Evolutionary conservation across 2,888 invertebrate genomes (phyloP).

Genomic region (Limnephilus marmoratus): DNA sequence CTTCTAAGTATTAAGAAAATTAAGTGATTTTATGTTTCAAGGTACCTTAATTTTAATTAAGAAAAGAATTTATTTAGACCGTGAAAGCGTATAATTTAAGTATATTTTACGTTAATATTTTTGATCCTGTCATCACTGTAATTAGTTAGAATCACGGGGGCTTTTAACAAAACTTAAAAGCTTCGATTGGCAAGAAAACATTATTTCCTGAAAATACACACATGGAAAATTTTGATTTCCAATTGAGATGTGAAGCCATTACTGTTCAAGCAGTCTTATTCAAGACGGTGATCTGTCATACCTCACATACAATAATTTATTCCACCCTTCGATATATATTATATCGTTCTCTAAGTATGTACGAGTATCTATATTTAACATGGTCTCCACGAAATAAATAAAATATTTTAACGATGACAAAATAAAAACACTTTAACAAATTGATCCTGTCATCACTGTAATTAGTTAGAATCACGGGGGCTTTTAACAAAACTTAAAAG

Average conservation of each 20-base stretch:
- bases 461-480: background rate
- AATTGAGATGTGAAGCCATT: background rate
- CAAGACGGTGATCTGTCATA: background rate
- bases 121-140: background rate
- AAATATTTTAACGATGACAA: background rate
- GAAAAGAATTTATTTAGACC: no score
- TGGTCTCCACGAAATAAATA: background rate
- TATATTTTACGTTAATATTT: no score
- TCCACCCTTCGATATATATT: background rate
- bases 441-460: background rate
- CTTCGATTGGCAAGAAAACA: background rate
- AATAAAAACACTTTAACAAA: background rate
- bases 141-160: background rate
- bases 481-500: background rate
- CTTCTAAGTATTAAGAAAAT: no score
- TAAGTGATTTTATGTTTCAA: no score
- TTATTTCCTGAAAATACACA: background rate
- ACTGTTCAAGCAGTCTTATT: background rate
- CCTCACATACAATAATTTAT: background rate
- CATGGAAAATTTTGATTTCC: background rate
- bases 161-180: background rate
- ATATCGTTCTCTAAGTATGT: background rate
- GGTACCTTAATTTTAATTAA: no score
- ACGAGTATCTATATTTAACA: background rate
- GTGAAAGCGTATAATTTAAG: no score